These are phyloP conservation scores for Eugnorisma glareosa DNA, from an alignment of 2,888 invertebrate genomes.

Conservation along the genomic window DNA sequence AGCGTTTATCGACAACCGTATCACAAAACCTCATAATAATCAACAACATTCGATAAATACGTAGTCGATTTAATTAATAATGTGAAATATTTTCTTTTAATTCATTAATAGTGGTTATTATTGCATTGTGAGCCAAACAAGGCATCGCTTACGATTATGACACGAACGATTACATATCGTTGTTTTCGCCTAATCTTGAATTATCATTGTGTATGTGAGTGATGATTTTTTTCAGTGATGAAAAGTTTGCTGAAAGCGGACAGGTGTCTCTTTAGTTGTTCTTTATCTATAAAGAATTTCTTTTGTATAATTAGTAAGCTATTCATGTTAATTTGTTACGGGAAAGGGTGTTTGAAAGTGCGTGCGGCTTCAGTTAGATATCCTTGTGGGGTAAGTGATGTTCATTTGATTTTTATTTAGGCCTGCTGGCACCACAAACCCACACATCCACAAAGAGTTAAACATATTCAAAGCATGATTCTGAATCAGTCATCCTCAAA, in stretches of 20 bases:
- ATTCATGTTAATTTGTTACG: constrained; percentile 47
- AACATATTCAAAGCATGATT: not conserved
- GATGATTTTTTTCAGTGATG: constrained; percentile 71
- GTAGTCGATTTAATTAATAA: constrained; percentile 16
- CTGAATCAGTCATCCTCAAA: not conserved
- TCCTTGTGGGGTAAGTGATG: constrained; percentile 49
- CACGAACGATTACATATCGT: constrained; percentile 74
- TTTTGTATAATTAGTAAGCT: constrained; percentile 51
- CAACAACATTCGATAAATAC: not conserved
- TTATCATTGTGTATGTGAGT: constrained; percentile 68
- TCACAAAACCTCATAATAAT: not conserved
- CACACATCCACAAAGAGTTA: too few relatives aligned
- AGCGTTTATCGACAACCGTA: not conserved
- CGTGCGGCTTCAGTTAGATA: not conserved
- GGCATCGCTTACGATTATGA: constrained; percentile 68
- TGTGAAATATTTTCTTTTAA: constrained; percentile 3
- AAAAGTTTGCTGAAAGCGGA: constrained; percentile 62
- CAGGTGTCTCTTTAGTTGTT: constrained; percentile 63
- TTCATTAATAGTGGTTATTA: constrained; percentile 34
- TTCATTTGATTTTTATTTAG: not conserved
- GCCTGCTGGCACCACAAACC: not conserved
- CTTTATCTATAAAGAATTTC: constrained; percentile 42
- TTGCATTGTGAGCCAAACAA: constrained; percentile 25
- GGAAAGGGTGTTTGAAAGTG: constrained; percentile 46
- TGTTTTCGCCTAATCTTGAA: constrained; percentile 71